Percentiles rank a stretch among this genome's conserved stretches.
These are phyloP conservation scores for Formica selysi DNA, from an alignment of 1,140 invertebrate genomes.

Conservation along the genomic window DNA sequence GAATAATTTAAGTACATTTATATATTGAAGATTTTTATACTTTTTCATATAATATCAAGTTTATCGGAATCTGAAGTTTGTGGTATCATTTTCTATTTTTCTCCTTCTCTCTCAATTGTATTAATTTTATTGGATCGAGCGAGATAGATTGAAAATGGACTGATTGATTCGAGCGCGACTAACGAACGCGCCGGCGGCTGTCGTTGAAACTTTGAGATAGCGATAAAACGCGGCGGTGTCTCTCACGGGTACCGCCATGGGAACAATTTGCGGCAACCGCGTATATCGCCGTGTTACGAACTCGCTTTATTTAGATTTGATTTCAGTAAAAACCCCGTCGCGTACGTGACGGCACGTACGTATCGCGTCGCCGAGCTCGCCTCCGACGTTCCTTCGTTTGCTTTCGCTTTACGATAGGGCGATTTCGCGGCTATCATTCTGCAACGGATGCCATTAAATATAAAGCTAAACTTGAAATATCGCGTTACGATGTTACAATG, in stretches of 20 bases:
- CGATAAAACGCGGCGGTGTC: slow-evolving; percentile 55
- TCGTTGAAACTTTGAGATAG: slow-evolving; percentile 48
- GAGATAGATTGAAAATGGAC: neutral
- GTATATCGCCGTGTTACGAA: slow-evolving; percentile 48
- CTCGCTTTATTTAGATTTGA: slow-evolving; percentile 82
- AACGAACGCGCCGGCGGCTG: slow-evolving; percentile 17
- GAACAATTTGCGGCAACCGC: slow-evolving; percentile 68
- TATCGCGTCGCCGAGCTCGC: slow-evolving; percentile 54
- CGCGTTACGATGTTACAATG: neutral
- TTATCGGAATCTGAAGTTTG: neutral
- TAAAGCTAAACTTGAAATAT: neutral
- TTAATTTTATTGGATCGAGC: neutral
- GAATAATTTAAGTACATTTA: no score
- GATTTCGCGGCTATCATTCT: slow-evolving; percentile 33
- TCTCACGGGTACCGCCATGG: slow-evolving; percentile 73
- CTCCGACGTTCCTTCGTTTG: slow-evolving; percentile 52
- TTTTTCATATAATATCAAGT: neutral
- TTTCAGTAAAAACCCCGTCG: slow-evolving; percentile 79
- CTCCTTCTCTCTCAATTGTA: neutral
- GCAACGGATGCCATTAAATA: neutral
- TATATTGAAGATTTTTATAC: neutral
- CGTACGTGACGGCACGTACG: slow-evolving; percentile 82
- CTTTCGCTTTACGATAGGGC: slow-evolving; percentile 17
- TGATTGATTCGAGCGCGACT: neutral
- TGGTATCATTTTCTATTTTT: neutral